Evolutionary conservation across 2,113 vertebrate genomes (phyloP).

Genomic region (Chaetodon auriga): DNA sequence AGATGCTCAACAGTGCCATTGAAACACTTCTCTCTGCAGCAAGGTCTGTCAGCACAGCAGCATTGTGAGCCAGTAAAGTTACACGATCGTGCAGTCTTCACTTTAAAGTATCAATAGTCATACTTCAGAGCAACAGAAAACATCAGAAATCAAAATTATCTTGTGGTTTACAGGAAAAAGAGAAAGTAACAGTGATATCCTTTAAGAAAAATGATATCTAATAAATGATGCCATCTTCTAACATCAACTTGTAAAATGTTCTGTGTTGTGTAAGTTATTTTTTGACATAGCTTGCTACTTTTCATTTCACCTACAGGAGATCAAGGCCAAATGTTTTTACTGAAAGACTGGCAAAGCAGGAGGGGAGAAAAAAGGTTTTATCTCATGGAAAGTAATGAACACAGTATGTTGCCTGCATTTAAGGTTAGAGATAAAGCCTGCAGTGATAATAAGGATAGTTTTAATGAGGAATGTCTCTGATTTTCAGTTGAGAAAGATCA

Average conservation of each 20-base stretch:
- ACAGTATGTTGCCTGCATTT: constrained; percentile 3
- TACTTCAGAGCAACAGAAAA: not conserved
- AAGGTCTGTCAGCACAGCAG: not conserved
- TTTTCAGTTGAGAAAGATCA: constrained; percentile 16
- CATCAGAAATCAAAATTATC: not conserved
- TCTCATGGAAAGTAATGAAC: constrained; percentile 17
- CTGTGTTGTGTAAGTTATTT: not conserved
- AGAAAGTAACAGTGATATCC: not conserved
- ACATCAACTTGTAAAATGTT: constrained; percentile 3
- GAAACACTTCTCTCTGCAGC: not conserved
- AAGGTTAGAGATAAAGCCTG: constrained; percentile 27
- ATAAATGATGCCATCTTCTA: not conserved
- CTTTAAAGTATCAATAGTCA: not conserved
- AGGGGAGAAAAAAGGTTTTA: not conserved
- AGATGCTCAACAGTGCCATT: not conserved
- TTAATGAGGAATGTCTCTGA: constrained; percentile 26
- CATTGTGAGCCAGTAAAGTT: not conserved
- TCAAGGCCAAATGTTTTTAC: constrained; percentile 25
- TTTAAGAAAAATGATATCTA: not conserved
- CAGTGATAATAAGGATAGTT: constrained; percentile 10
- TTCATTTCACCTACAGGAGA: constrained; percentile 18
- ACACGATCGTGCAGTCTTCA: not conserved
- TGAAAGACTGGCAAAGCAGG: not conserved
- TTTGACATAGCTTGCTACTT: not conserved
- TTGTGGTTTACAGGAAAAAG: not conserved